These are phyloP conservation scores for Liodrosophila aerea DNA, from an alignment of 2,888 invertebrate genomes.

Conservation along the genomic window DNA sequence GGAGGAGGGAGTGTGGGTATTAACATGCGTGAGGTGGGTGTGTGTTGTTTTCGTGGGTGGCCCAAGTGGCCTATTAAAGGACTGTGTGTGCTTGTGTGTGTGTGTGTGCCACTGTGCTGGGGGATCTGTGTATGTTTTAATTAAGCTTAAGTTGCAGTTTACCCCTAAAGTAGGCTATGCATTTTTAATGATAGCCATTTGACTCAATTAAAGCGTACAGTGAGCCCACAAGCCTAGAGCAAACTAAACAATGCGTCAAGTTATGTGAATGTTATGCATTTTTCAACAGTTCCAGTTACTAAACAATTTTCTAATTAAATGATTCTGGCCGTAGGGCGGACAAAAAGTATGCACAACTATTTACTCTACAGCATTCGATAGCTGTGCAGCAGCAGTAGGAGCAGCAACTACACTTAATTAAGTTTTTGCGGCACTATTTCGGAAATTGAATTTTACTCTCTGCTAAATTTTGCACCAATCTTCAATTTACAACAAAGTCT, in stretches of 20 bases:
- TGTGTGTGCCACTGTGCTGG: too few relatives aligned
- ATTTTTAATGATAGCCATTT: conserved; percentile 57
- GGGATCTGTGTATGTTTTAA: conserved; percentile 43
- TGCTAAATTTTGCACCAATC: conserved; percentile 20
- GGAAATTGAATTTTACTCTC: conserved; percentile 46
- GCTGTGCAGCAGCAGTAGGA: too few relatives aligned
- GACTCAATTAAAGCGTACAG: conserved; percentile 40
- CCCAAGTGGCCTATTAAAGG: conserved; percentile 63
- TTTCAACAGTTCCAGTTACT: conserved; percentile 43
- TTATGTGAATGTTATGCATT: conserved; percentile 53
- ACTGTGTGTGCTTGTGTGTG: conserved; percentile 5
- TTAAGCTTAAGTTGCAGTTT: conserved; percentile 52
- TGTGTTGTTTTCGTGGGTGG: conserved; percentile 1
- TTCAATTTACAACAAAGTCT: conserved; percentile 8
- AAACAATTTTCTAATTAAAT: conserved; percentile 62
- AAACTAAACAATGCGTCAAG: not conserved
- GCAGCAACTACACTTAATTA: conserved; percentile 54
- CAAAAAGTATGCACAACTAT: conserved; percentile 59
- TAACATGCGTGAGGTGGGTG: conserved; percentile 7
- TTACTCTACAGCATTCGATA: conserved; percentile 27
- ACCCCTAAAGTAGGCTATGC: conserved; percentile 48
- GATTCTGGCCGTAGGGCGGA: conserved; percentile 35
- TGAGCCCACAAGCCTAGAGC: not conserved
- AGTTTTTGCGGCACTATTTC: conserved; percentile 48
- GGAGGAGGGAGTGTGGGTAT: too few relatives aligned